Evolutionary conservation across 2,888 invertebrate species (phyloP).

Genomic region (Drosophila subsilvestris): DNA sequence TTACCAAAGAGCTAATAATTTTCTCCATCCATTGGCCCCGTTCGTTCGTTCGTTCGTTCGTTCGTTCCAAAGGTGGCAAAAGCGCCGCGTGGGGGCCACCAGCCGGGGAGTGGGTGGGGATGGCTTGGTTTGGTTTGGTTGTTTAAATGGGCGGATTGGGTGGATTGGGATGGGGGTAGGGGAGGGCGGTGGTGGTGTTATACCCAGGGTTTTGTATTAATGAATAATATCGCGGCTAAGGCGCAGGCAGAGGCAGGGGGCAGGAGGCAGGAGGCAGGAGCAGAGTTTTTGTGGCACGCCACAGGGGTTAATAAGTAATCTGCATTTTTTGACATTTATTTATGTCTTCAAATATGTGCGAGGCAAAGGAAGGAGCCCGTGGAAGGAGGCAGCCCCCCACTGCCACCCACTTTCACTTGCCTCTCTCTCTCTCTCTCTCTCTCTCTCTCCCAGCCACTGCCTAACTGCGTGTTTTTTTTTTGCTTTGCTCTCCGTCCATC

Average conservation of each 20-base stretch:
- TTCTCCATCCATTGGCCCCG: slow-evolving; percentile 53
- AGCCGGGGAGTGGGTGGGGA: slow-evolving; percentile 11
- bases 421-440: not conserved
- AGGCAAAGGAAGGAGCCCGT: not conserved
- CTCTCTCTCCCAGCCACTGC: not conserved
- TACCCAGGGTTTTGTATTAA: slow-evolving; percentile 74
- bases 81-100: slow-evolving; percentile 57
- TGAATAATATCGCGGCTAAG: slow-evolving; percentile 81
- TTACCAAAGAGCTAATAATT: slow-evolving; percentile 83
- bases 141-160: slow-evolving; percentile 14
- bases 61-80: slow-evolving; percentile 66
- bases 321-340: slow-evolving; percentile 84
- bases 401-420: not conserved
- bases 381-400: not conserved
- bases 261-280: slow-evolving; percentile 10
- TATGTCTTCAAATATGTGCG: slow-evolving; percentile 81
- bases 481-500: slow-evolving; percentile 18
- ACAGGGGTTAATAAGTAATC: slow-evolving; percentile 84
- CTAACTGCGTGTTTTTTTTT: not conserved
- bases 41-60: slow-evolving; percentile 8
- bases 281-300: slow-evolving; percentile 71
- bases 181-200: slow-evolving; percentile 22
- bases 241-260: slow-evolving; percentile 52
- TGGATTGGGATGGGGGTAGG: slow-evolving; percentile 2
- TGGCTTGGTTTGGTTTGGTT: not conserved